Evolutionary conservation across 2,888 invertebrate genomes (phyloP).

Genomic region (Dioctria linearis): DNA sequence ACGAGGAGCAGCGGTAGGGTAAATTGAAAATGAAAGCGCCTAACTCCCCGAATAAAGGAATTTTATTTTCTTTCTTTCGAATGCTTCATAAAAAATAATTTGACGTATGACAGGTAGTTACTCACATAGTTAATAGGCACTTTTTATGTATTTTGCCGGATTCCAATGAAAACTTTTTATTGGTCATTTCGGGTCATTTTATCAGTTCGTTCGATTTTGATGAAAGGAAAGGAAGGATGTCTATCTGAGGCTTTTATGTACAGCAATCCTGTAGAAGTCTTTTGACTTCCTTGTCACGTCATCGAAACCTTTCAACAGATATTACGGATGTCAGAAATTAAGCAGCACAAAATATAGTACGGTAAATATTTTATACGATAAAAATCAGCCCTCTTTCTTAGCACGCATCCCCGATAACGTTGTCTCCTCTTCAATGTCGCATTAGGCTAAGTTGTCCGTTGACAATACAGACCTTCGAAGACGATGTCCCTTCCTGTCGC

Average conservation of each 20-base stretch:
- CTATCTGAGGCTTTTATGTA: conserved; percentile 7
- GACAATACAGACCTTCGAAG: conserved; percentile 2
- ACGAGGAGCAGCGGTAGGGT: neutral
- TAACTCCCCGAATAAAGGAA: conserved; percentile 16
- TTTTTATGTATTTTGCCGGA: conserved; percentile 25
- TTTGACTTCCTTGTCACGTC: conserved; percentile 53
- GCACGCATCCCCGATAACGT: conserved; percentile 14
- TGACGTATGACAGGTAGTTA: conserved; percentile 54
- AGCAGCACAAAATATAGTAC: conserved; percentile 40
- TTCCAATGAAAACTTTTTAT: conserved; percentile 36
- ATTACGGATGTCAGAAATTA: conserved; percentile 47
- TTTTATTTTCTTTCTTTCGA: conserved; percentile 33
- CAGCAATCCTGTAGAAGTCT: neutral
- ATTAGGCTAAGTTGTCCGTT: conserved; percentile 6
- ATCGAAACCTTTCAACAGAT: conserved; percentile 26
- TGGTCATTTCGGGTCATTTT: conserved; percentile 41
- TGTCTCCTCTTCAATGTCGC: conserved; percentile 37
- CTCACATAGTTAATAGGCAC: conserved; percentile 9
- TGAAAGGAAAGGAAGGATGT: conserved; percentile 41
- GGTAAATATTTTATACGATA: conserved; percentile 53
- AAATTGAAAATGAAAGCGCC: conserved; percentile 40
- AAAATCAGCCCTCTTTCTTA: conserved; percentile 46
- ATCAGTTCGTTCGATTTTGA: conserved; percentile 1
- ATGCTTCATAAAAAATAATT: conserved; percentile 45
- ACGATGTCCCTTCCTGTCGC: conserved; percentile 35